Percentiles rank a stretch among this genome's conserved stretches.
These are phyloP conservation scores for Pseudochirops corinnae DNA, from an alignment of 2,797 vertebrate species.

Conservation along the genomic window DNA sequence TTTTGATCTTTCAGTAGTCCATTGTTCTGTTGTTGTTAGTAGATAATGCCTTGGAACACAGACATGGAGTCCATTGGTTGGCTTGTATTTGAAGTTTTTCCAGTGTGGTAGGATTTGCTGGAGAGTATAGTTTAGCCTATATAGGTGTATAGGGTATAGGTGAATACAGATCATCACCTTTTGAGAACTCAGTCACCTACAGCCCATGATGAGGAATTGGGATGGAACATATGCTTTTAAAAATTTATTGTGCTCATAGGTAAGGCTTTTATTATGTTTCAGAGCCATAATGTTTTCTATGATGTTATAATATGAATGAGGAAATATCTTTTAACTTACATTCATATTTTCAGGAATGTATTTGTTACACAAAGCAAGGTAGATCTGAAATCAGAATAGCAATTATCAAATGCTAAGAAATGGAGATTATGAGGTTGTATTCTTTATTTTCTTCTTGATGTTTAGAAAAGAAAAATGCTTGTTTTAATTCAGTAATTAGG, in stretches of 20 bases:
- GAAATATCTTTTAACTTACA: not conserved
- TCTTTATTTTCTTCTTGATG: not conserved
- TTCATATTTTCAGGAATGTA: not conserved
- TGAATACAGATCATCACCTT: not conserved
- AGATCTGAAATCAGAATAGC: constrained; percentile 7
- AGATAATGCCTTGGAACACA: not conserved
- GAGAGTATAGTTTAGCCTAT: not conserved
- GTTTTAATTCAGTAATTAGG: constrained; percentile 10
- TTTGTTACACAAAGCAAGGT: constrained; percentile 1
- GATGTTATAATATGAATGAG: not conserved
- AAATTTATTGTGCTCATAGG: not conserved
- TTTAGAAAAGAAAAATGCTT: not conserved
- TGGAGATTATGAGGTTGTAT: not conserved
- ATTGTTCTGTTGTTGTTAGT: not conserved
- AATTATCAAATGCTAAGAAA: not conserved
- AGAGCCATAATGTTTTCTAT: not conserved
- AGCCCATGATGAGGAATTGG: not conserved
- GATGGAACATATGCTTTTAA: not conserved
- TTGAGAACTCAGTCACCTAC: not conserved
- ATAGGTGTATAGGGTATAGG: not conserved
- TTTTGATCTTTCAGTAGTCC: not conserved
- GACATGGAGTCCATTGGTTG: not conserved
- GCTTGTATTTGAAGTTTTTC: not conserved
- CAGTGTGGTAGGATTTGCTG: not conserved
- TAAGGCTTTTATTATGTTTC: not conserved